These are phyloP conservation scores for Psophia crepitans DNA, from an alignment of 2,113 vertebrate species.

Conservation along the genomic window DNA sequence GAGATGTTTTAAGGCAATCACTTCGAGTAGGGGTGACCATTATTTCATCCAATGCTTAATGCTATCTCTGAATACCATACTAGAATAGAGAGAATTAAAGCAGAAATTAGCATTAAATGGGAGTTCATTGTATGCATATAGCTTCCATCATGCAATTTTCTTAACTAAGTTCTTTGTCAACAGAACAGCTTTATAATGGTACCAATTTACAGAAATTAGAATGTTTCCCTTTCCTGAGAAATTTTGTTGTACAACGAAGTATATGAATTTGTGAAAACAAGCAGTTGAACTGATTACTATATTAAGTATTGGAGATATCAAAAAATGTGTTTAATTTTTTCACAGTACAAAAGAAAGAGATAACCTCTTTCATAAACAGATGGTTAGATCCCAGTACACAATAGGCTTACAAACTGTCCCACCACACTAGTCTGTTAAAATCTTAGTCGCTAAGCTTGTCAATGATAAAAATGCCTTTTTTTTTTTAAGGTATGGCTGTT, in stretches of 20 bases:
- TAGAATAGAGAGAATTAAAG: background rate
- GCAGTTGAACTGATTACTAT: background rate
- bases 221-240: background rate
- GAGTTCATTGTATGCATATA: background rate
- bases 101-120: background rate
- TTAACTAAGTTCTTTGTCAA: background rate
- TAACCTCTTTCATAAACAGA: background rate
- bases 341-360: background rate
- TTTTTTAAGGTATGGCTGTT: background rate
- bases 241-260: background rate
- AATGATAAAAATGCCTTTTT: conserved; percentile 10
- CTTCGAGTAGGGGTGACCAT: background rate
- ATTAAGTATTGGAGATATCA: background rate
- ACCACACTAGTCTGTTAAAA: background rate
- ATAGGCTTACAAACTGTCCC: background rate
- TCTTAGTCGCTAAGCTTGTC: conserved; percentile 33
- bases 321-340: background rate
- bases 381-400: background rate
- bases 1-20: background rate
- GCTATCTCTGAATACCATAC: background rate
- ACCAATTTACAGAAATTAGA: background rate
- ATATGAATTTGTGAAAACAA: background rate
- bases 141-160: background rate
- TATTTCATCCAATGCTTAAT: background rate
- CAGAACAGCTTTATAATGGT: background rate